Evolutionary conservation across 2,888 invertebrate species (phyloP).

Genomic region (Boloria euphrosyne): DNA sequence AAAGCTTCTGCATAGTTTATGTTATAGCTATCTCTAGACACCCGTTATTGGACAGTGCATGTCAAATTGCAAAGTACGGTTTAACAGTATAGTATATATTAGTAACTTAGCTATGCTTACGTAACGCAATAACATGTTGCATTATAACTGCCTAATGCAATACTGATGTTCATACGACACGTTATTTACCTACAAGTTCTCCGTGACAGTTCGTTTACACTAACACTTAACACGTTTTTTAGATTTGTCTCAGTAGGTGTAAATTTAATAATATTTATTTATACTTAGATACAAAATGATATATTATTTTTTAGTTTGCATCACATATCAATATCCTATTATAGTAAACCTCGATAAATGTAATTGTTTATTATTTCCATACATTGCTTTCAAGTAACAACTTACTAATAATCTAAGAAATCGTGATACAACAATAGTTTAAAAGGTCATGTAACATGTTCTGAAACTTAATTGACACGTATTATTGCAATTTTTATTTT

Average conservation of each 20-base stretch:
- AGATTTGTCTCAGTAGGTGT: too few species aligned
- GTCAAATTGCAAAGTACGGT: conserved; percentile 38
- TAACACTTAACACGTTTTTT: neutral
- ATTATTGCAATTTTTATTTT: too few species aligned
- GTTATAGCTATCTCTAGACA: conserved; percentile 3
- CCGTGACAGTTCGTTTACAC: conserved; percentile 6
- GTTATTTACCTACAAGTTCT: conserved; percentile 1
- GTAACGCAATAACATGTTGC: conserved; percentile 28
- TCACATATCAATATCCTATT: neutral
- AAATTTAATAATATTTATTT: too few species aligned
- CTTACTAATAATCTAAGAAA: neutral
- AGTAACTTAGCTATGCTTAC: conserved; percentile 32
- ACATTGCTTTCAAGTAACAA: neutral
- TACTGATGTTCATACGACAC: conserved; percentile 26
- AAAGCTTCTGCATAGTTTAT: too few species aligned
- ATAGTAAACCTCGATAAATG: conserved; percentile 5
- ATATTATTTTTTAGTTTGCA: neutral
- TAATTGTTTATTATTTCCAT: conserved; percentile 5
- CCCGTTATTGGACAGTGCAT: conserved; percentile 31
- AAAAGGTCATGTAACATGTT: conserved; percentile 1
- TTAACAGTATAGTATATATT: too few species aligned
- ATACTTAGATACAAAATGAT: too few species aligned
- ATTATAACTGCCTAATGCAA: conserved; percentile 31
- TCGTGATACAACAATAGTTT: conserved; percentile 9
- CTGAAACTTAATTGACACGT: too few species aligned